Conservation (phyloP, 2,113 vertebrate species). For the Hippopotamus amphibius region DNA sequence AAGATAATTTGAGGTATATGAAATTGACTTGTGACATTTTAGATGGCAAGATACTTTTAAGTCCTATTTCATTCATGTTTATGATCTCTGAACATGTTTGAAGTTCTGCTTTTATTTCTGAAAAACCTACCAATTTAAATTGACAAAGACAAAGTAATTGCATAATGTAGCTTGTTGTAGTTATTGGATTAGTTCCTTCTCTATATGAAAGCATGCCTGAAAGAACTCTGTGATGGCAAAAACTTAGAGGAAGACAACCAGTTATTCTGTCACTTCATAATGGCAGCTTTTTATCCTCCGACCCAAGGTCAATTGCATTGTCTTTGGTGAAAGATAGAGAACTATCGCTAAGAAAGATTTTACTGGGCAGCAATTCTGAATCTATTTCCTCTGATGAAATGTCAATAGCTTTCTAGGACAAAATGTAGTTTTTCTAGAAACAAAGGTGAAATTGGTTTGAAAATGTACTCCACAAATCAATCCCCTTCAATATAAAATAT, state of each 20-base stretch:
- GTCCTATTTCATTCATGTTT: slow-evolving; percentile 32
- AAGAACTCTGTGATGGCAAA: slow-evolving; percentile 55
- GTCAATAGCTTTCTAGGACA: slow-evolving; percentile 83
- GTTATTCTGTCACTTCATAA: slow-evolving; percentile 78
- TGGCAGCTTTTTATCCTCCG: slow-evolving; percentile 79
- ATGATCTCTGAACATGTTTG: slow-evolving; percentile 37
- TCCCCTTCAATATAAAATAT: slow-evolving; percentile 63
- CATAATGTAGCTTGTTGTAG: slow-evolving; percentile 54
- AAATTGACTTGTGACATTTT: slow-evolving; percentile 47
- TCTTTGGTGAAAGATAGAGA: slow-evolving; percentile 82
- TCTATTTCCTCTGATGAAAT: slow-evolving; percentile 85
- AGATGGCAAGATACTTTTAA: slow-evolving; percentile 35
- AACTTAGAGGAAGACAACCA: slow-evolving; percentile 64
- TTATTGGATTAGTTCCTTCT: slow-evolving; percentile 65
- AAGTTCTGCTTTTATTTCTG: slow-evolving; percentile 65
- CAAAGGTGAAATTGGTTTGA: slow-evolving; percentile 73
- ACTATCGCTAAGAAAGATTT: slow-evolving; percentile 71
- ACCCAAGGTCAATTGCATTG: slow-evolving; percentile 85
- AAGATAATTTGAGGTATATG: background rate
- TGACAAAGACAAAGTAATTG: slow-evolving; percentile 59
- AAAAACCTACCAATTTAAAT: slow-evolving; percentile 59
- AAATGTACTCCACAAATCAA: slow-evolving; percentile 78
- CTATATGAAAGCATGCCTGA: slow-evolving; percentile 58
- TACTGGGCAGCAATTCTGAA: slow-evolving; percentile 80
- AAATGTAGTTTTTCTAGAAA: slow-evolving; percentile 80